Evolutionary conservation across 1,140 invertebrate genomes (phyloP).

Genomic region (Bombus sibiricus): DNA sequence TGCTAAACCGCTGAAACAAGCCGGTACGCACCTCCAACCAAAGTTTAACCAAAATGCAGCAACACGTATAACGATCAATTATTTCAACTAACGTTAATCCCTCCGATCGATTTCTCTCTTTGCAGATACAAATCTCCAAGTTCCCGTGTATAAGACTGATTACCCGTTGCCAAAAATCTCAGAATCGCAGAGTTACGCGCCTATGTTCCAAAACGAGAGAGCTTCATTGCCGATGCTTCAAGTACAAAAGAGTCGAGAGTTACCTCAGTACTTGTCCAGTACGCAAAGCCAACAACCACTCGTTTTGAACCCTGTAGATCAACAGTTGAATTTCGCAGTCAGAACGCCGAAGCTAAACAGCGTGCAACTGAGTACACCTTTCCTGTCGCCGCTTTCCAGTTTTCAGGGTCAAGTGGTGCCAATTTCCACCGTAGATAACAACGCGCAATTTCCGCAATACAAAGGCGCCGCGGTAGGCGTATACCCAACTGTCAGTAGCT

Average conservation of each 20-base stretch:
- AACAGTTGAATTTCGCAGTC: slow-evolving; percentile 54
- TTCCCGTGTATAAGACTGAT: slow-evolving; percentile 34
- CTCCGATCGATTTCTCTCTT: background rate
- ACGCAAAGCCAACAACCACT: slow-evolving; percentile 67
- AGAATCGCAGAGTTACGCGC: background rate
- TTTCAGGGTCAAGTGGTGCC: slow-evolving; percentile 69
- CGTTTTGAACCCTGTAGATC: slow-evolving; percentile 60
- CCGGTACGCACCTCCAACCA: background rate
- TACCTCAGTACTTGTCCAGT: slow-evolving; percentile 47
- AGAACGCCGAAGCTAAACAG: slow-evolving; percentile 32
- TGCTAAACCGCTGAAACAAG: background rate
- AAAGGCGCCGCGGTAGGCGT: slow-evolving; percentile 60
- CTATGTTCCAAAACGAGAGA: slow-evolving; percentile 30
- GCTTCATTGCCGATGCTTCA: slow-evolving; percentile 56
- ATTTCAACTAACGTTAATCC: background rate
- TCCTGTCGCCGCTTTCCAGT: slow-evolving; percentile 51
- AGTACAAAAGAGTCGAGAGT: slow-evolving; percentile 53
- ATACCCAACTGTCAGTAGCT: slow-evolving; percentile 30
- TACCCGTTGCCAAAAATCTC: slow-evolving; percentile 17
- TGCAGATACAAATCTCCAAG: slow-evolving; percentile 12
- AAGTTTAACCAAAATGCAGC: background rate
- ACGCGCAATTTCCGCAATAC: slow-evolving; percentile 69
- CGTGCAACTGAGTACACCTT: slow-evolving; percentile 45
- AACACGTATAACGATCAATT: background rate
- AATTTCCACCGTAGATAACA: slow-evolving; percentile 56